phyloP scores from a whole-genome alignment of 2,888 invertebrate species.

The Lysandra bellargus region DNA sequence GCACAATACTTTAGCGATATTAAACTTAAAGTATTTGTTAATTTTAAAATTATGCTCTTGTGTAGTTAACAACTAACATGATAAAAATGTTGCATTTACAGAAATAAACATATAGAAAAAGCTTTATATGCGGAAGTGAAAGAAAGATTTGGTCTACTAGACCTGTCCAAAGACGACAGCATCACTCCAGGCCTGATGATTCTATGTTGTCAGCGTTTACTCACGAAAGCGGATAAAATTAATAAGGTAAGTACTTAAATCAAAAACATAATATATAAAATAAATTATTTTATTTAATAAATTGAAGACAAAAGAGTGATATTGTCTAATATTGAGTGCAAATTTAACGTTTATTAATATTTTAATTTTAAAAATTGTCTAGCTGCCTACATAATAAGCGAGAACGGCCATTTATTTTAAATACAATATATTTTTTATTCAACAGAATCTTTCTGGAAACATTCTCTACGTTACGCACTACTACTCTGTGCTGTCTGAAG shows the following conservation, averaged over 20 bases:
- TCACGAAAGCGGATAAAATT: conserved; percentile 71
- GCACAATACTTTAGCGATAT: too few relatives aligned
- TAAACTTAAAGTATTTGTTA: too few relatives aligned
- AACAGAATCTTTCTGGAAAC: conserved; percentile 82
- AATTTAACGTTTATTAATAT: not conserved
- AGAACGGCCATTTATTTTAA: not conserved
- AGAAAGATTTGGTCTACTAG: conserved; percentile 83
- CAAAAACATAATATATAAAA: not conserved
- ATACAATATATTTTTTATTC: conserved; percentile 46
- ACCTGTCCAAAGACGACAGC: conserved; percentile 93
- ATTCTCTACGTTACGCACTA: conserved; percentile 92
- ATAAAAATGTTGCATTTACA: conserved; percentile 53
- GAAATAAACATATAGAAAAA: conserved; percentile 90
- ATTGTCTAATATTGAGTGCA: not conserved
- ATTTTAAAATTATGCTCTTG: not conserved
- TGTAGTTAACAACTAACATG: not conserved
- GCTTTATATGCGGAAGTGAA: conserved; percentile 85
- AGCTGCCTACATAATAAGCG: not conserved
- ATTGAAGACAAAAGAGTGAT: conserved; percentile 4
- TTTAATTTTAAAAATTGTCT: conserved; percentile 24
- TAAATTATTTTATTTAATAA: conserved; percentile 3
- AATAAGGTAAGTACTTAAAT: conserved; percentile 51
- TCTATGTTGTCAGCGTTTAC: conserved; percentile 86
- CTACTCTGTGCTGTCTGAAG: conserved; percentile 94
- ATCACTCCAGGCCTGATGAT: conserved; percentile 95